Base-by-base conservation (phyloP, 2,888 invertebrate genomes). In the Dascillus cervinus region DNA sequence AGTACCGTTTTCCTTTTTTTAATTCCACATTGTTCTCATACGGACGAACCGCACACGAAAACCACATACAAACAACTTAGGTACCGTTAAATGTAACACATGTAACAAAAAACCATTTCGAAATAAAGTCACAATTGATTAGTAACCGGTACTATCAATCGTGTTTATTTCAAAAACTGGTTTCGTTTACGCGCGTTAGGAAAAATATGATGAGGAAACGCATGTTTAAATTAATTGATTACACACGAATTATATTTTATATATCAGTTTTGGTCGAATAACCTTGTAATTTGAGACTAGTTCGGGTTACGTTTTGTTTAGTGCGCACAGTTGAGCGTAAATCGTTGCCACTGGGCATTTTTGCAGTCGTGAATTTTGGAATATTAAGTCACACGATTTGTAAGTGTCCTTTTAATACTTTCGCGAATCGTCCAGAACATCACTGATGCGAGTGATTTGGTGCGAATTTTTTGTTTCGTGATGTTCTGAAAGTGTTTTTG, bases 21-120 rank as follows among this genome's bases (percentile, higher is more conserved):
- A n/a, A n/a, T n/a, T n/a, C n/a, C n/a, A n/a, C n/a, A n/a, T n/a
- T n/a, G n/a, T n/a, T n/a, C n/a, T n/a, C n/a, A n/a, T n/a, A n/a
- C n/a, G n/a, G n/a, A 8, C 44, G 33, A 45, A 46, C 57, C 56
- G 52, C 56, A 58, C 55, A 50, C 56, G 43, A 52, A 50, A 49
- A 53, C 56, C 54, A 59, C 58, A 58, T 56, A 57, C 55, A 58
- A 56, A 54, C 47, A 57, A 58, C 58, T 54, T 54, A 58, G 55
- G 60, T 58, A 57, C 56, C 44, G 58, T 56, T 39, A 37, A n/a
- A n/a, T n/a, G n/a, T n/a, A n/a, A n/a, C n/a, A n/a, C n/a, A n/a
- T n/a, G n/a, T n/a, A n/a, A n/a, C n/a, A n/a, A n/a, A n/a, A n/a
- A n/a, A n/a, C n/a, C n/a, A n/a, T n/a, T n/a, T n/a, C n/a, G n/a